Conservation (phyloP, 2,888 invertebrate species). For the Epicampocera succincta region DNA sequence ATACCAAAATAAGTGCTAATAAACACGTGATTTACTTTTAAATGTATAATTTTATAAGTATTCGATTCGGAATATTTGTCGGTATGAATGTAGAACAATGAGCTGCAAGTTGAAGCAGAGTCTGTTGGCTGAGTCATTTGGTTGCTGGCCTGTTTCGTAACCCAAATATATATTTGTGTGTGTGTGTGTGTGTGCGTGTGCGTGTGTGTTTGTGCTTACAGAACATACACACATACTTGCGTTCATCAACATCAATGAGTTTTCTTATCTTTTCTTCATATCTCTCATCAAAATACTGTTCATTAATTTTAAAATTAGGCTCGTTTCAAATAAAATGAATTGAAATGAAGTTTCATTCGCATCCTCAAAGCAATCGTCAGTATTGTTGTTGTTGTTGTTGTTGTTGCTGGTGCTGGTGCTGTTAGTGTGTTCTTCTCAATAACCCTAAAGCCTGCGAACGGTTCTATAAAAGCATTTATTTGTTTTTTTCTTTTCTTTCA, state of each 20-base stretch:
- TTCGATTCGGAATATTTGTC: conserved; percentile 28
- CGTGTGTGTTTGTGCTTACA: background rate
- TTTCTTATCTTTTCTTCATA: conserved; percentile 75
- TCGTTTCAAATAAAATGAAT: conserved; percentile 73
- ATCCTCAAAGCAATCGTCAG: conserved; percentile 14
- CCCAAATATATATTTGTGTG: background rate
- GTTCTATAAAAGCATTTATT: conserved; percentile 42
- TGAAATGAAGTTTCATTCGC: conserved; percentile 55
- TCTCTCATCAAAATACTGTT: conserved; percentile 80
- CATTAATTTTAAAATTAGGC: conserved; percentile 81
- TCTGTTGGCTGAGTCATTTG: conserved; percentile 16
- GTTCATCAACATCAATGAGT: conserved; percentile 63
- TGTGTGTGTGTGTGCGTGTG: background rate
- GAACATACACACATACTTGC: too few species aligned
- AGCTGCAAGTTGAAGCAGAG: conserved; percentile 24
- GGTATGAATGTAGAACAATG: background rate
- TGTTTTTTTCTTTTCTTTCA: too few species aligned
- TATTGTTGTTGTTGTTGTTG: conserved; percentile 2
- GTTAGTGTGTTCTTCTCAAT: background rate
- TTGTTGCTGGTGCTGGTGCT: background rate
- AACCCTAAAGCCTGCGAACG: conserved; percentile 68
- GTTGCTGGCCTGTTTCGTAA: background rate
- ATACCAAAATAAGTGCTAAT: conserved; percentile 76
- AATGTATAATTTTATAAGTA: conserved; percentile 56
- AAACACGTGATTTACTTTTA: conserved; percentile 80